A percentile compares a stretch with the other conserved stretches of the same genome.
phyloP scores from a whole-genome alignment of 1,140 invertebrate genomes.

The Rhopalosiphum maidis region DNA sequence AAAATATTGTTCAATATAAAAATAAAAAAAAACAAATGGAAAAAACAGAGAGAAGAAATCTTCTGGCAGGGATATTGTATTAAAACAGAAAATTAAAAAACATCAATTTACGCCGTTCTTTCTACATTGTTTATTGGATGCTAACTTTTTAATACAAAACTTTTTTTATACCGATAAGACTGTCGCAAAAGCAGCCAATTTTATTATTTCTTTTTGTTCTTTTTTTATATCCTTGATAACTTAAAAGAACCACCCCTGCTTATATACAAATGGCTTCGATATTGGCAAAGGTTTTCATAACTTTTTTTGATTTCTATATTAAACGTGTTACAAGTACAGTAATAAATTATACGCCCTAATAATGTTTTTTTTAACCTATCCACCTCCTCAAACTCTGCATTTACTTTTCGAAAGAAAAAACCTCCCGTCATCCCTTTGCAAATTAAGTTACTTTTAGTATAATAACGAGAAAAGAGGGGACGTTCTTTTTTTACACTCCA shows the following conservation, averaged over 20 bases:
- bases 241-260: conserved; percentile 51
- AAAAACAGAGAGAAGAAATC: conserved; percentile 47
- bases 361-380: conserved; percentile 56
- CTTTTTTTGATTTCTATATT: conserved; percentile 58
- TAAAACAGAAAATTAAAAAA: conserved; percentile 57
- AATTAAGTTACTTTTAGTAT: conserved; percentile 58
- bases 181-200: conserved; percentile 56
- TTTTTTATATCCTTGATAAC: conserved; percentile 57
- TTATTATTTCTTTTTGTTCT: conserved; percentile 57
- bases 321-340: conserved; percentile 57
- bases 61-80: conserved; percentile 54
- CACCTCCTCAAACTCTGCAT: conserved; percentile 26
- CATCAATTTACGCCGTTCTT: conserved; percentile 57
- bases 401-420: conserved; percentile 55
- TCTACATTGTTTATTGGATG: conserved; percentile 58
- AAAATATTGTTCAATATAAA: conserved; percentile 40
- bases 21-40: neutral
- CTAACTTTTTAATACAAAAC: conserved; percentile 58
- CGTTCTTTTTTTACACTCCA: conserved; percentile 55
- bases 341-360: conserved; percentile 58
- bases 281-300: conserved; percentile 58
- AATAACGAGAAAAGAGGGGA: conserved; percentile 55
- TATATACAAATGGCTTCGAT: conserved; percentile 52
- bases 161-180: conserved; percentile 57
- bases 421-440: conserved; percentile 55